These are phyloP conservation scores for Paratilapia polleni DNA, from an alignment of 2,113 vertebrate species.

Conservation along the genomic window DNA sequence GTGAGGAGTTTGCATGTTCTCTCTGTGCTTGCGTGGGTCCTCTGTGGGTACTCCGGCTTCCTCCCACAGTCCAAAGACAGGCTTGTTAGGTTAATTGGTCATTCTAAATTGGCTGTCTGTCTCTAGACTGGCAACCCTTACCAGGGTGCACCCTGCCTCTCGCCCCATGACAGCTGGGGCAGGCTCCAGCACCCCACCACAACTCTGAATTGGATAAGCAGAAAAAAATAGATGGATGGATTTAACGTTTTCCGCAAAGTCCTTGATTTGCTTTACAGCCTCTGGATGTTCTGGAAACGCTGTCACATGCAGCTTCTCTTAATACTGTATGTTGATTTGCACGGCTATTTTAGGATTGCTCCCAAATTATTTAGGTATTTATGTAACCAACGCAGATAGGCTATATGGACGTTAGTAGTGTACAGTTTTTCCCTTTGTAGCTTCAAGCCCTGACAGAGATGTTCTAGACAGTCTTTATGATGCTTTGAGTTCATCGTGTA, in stretches of 20 bases:
- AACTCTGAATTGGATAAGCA: no score
- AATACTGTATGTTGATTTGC: constrained; percentile 25
- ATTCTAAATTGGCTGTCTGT: neutral
- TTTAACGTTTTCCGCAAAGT: neutral
- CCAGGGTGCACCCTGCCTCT: no score
- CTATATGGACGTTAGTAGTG: constrained; percentile 5
- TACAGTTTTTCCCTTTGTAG: constrained; percentile 42
- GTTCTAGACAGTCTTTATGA: constrained; percentile 25
- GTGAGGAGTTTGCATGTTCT: neutral
- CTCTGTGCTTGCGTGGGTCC: neutral
- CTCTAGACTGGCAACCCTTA: neutral
- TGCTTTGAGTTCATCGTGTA: constrained; percentile 39
- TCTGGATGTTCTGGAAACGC: neutral
- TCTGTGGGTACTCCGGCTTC: neutral
- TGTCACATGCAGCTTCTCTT: neutral
- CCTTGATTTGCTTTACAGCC: neutral
- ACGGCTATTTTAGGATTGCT: constrained; percentile 37
- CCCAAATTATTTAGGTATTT: constrained; percentile 46
- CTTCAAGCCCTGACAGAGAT: constrained; percentile 42
- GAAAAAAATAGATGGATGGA: no score
- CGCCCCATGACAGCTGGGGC: no score
- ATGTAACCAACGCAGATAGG: constrained; percentile 26
- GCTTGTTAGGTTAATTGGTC: neutral
- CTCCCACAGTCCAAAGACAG: neutral
- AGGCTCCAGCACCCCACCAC: no score